Conservation (phyloP, 1,140 invertebrate species). For the Drosophila arawakana region DNA sequence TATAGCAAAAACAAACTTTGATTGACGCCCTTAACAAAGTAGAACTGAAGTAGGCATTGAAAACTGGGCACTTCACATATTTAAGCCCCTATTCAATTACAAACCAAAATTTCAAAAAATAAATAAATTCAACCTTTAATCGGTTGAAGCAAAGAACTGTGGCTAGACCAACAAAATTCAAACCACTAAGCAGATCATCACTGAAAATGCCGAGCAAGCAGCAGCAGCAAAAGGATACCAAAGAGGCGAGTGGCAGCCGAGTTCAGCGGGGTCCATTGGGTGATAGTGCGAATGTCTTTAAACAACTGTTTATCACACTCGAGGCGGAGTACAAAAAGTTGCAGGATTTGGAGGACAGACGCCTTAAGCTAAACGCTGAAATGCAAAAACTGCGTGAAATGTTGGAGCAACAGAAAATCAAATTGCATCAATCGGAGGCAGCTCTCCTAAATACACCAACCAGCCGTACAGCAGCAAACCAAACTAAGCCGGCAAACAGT, state of each 20-base stretch:
- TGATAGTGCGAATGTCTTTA: slow-evolving; percentile 13
- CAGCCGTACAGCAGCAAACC: neutral
- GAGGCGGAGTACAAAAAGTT: slow-evolving; percentile 51
- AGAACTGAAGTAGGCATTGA: neutral
- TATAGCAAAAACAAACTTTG: too few species aligned
- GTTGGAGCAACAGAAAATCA: slow-evolving; percentile 31
- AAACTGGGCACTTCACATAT: neutral
- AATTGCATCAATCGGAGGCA: neutral
- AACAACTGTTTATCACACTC: slow-evolving; percentile 35
- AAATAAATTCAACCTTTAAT: neutral
- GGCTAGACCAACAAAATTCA: neutral
- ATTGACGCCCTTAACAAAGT: too few species aligned
- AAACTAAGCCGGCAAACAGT: neutral
- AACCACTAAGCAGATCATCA: neutral
- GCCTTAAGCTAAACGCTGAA: slow-evolving; percentile 36
- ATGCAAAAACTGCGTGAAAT: slow-evolving; percentile 28
- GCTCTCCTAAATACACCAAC: neutral
- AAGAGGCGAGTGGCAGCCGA: neutral
- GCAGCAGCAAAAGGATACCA: neutral
- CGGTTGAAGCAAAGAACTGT: neutral
- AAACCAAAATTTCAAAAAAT: neutral
- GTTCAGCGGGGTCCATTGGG: neutral
- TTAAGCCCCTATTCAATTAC: neutral
- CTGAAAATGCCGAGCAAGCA: neutral
- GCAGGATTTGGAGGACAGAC: slow-evolving; percentile 29